Base-by-base conservation (phyloP, 2,797 vertebrate species). In the Thunnus albacares region DNA sequence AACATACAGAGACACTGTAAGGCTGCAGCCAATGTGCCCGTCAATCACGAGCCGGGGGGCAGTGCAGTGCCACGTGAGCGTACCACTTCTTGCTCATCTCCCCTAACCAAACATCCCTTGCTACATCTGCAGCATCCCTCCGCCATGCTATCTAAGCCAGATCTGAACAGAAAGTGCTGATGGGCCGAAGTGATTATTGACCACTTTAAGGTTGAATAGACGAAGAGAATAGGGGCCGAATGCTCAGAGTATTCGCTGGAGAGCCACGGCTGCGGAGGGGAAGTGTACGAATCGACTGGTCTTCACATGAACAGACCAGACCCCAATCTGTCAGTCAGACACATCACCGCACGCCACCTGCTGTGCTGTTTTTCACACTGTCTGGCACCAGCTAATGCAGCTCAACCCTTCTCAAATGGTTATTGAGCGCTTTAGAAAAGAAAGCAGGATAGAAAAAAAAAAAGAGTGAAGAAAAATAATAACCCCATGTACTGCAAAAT, bases 11-110 rank as follows among this genome's bases (percentile, higher is more conserved):
- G n/a, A 43, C 3, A 38, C 38, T 38, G 74, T 30, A 68, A 33
- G 22, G 38, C 72, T 57, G 55, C 53, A 49, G 45, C 20, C 41
- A 88, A 89, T 75, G 92, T 92, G 92, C 66, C 72, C 14, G 43
- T 71, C 61, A 61, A 80, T 87, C 89, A 92, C 80, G 70, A 77
- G 84, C 57, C 56, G 14, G 35, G 45, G 59, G 51, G 10, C 15
- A 53, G 68, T 3, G 52, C 28, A 35, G 47, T 5, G 87, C 80
- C 90, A 91, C 85, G 74, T 90, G 83, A 87, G 82, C 24, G 3
- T 51, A 57, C 28, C 0, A 5, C 60, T 53, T 78, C 56, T 47
- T n/a, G n/a, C 75, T 71, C 79, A 53, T 67, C 78, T 72, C 61
- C 33, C 68, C 57, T 66, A 65, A 55, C 17, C 59, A 62, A 24